Conservation (phyloP, 2,113 vertebrate species). For the Pterophyllum scalare region DNA sequence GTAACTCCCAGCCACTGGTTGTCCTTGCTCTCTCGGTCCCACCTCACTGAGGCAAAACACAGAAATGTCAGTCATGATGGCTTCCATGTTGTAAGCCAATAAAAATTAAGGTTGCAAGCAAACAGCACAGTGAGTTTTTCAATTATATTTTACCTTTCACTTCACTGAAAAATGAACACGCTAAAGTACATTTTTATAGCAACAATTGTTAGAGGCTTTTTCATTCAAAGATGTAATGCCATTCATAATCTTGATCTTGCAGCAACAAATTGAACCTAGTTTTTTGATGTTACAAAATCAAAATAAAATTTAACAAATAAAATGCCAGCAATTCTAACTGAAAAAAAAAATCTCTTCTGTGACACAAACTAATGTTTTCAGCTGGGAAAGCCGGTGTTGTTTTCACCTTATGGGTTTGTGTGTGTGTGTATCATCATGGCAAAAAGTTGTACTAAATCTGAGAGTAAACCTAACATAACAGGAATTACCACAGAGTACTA, state of each 20-base stretch:
- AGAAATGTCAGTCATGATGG: conserved; percentile 5
- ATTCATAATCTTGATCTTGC: not conserved
- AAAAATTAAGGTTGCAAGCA: not conserved
- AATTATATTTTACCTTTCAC: fast-evolving
- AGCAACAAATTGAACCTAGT: not conserved
- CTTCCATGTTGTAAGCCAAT: conserved; percentile 32
- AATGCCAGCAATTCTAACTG: too few relatives aligned
- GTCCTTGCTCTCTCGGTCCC: conserved; percentile 90
- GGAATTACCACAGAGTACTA: too few relatives aligned
- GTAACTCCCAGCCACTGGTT: conserved; percentile 97
- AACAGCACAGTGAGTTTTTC: not conserved
- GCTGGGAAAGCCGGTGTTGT: too few relatives aligned
- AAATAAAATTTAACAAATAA: too few relatives aligned
- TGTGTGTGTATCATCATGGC: too few relatives aligned
- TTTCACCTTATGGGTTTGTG: too few relatives aligned
- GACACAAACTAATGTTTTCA: too few relatives aligned
- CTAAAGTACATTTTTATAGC: not conserved
- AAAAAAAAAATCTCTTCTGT: too few relatives aligned
- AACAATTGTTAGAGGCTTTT: not conserved
- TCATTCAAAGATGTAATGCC: not conserved
- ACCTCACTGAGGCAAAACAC: conserved; percentile 74
- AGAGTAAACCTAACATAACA: too few relatives aligned
- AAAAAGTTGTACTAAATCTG: too few relatives aligned
- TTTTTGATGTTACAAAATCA: not conserved
- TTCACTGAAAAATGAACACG: too few relatives aligned